Evolutionary conservation across 2,113 vertebrate species (phyloP).

Genomic region (Leucoraja erinaceus): DNA sequence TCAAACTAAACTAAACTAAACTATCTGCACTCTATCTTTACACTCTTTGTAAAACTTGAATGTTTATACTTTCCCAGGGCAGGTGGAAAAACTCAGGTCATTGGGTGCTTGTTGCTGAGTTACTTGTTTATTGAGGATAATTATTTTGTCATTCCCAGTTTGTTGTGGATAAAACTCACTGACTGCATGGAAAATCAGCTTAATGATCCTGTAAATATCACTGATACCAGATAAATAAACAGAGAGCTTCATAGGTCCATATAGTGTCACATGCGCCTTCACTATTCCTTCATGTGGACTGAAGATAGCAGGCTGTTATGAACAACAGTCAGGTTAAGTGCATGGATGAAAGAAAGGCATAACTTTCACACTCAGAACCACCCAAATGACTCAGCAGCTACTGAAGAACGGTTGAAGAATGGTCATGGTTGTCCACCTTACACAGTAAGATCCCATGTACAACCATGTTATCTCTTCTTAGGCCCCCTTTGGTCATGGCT

Average conservation of each 20-base stretch:
- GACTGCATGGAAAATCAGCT: not conserved
- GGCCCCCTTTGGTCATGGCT: too few relatives aligned
- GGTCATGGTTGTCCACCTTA: not conserved
- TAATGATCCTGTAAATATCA: not conserved
- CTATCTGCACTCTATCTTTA: not conserved
- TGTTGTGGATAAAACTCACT: not conserved
- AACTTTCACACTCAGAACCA: not conserved
- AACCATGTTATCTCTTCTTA: not conserved
- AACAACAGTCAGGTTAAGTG: not conserved
- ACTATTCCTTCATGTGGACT: not conserved
- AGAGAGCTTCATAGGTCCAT: not conserved
- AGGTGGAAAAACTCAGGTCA: not conserved
- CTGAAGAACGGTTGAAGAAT: not conserved
- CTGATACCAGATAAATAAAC: conserved; percentile 3
- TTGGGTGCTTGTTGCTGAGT: not conserved
- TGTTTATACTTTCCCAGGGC: not conserved
- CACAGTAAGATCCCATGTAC: not conserved
- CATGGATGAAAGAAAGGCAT: not conserved
- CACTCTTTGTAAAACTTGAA: not conserved
- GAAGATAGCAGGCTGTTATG: not conserved
- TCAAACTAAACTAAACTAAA: too few relatives aligned
- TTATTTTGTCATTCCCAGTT: not conserved
- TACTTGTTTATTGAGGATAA: not conserved
- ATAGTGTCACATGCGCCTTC: not conserved
- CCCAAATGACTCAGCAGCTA: not conserved